These are phyloP conservation scores for Dinomys branickii DNA, from an alignment of 2,113 vertebrate species.

Conservation along the genomic window DNA sequence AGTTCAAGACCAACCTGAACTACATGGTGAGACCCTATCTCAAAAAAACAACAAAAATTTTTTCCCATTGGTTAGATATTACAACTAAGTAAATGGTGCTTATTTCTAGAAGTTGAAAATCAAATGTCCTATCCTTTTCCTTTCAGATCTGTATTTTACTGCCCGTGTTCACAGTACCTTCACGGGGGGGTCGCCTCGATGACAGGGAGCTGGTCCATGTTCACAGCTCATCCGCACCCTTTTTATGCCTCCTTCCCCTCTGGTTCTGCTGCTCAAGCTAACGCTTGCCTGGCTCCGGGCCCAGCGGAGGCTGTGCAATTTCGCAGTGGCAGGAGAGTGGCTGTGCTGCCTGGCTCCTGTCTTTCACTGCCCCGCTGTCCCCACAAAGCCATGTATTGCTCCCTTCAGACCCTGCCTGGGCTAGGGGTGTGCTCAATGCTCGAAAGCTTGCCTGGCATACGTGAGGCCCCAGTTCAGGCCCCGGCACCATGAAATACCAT, in stretches of 20 bases:
- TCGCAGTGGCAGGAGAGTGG: rapidly evolving
- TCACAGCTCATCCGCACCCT: not conserved
- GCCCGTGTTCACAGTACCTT: not conserved
- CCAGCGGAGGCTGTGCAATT: rapidly evolving
- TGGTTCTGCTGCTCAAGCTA: not conserved
- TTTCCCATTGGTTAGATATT: not conserved
- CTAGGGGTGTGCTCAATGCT: not conserved
- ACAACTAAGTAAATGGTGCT: not conserved
- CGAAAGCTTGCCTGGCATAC: not conserved
- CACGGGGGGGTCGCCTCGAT: not conserved
- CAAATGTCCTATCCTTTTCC: not conserved
- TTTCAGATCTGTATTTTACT: not conserved
- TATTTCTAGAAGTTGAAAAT: not conserved
- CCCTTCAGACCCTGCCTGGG: not conserved
- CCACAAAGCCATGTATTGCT: not conserved
- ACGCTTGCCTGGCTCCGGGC: not conserved
- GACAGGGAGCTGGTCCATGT: not conserved
- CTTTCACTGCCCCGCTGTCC: no score
- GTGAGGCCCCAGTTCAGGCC: not conserved
- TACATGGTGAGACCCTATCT: not conserved
- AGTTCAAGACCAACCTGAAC: not conserved
- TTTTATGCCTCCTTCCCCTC: not conserved
- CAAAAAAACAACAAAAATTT: not conserved
- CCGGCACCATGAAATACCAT: not conserved
- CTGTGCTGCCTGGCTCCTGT: no score